Percentiles rank a stretch among this genome's conserved stretches.
Evolutionary conservation across 2,113 vertebrate genomes (phyloP).

Genomic region (Circaetus cinerascens): DNA sequence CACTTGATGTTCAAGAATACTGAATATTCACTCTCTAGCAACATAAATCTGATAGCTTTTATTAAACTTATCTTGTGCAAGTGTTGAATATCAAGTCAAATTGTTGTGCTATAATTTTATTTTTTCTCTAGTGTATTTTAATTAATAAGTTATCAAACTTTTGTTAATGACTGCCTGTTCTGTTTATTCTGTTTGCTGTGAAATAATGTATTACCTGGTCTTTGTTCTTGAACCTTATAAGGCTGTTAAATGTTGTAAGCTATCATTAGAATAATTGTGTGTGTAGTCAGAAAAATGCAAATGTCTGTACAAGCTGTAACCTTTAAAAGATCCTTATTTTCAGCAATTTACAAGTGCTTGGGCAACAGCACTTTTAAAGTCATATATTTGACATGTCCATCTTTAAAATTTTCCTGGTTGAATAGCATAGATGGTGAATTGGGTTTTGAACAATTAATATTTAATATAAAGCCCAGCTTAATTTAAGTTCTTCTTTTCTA

Average conservation of each 20-base stretch:
- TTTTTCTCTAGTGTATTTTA: neutral
- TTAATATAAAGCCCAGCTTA: neutral
- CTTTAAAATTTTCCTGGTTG: neutral
- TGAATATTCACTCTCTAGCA: neutral
- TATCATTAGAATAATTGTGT: neutral
- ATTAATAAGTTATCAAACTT: neutral
- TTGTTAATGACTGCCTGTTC: neutral
- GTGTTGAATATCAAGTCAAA: neutral
- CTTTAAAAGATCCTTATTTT: neutral
- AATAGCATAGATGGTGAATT: neutral
- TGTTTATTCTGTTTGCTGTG: neutral
- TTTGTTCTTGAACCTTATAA: neutral
- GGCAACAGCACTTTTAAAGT: neutral
- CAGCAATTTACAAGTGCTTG: neutral
- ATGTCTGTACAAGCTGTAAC: neutral
- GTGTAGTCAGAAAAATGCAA: neutral
- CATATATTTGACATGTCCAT: neutral
- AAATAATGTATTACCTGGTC: neutral
- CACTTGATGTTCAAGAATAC: neutral
- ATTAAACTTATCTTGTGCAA: neutral
- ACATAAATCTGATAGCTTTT: neutral
- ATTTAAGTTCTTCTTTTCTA: neutral
- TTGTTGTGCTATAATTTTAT: neutral
- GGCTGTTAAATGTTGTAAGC: neutral
- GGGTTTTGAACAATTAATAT: neutral